phyloP scores from a whole-genome alignment of 2,797 vertebrate genomes.

The Lophotriccus pileatus region DNA sequence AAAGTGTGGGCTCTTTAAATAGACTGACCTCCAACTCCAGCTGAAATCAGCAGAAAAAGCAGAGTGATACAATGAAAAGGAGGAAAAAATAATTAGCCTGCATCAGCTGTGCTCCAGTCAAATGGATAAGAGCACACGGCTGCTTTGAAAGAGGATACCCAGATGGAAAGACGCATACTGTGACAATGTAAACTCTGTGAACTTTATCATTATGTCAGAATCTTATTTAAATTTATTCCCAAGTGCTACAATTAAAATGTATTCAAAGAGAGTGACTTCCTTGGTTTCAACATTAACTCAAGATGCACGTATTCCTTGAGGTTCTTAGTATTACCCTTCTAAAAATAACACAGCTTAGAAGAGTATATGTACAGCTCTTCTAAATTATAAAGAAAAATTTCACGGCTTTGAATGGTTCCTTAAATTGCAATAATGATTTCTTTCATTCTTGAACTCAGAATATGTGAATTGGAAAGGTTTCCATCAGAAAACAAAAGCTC shows the following conservation, averaged over 20 bases:
- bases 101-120: constrained; percentile 42
- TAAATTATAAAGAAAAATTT: background rate
- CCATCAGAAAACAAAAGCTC: background rate
- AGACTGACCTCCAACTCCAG: constrained; percentile 32
- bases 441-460: background rate
- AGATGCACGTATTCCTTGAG: background rate
- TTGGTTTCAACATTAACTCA: background rate
- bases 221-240: background rate
- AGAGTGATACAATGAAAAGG: background rate
- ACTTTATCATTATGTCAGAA: background rate
- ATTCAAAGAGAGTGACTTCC: background rate
- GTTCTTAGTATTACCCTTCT: background rate
- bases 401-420: background rate
- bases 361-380: background rate
- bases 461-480: background rate
- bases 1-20: constrained; percentile 35
- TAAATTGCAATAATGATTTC: background rate
- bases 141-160: constrained; percentile 2
- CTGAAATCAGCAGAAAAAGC: constrained; percentile 44
- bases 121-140: constrained; percentile 1
- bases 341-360: background rate
- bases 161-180: background rate
- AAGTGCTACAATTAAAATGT: background rate
- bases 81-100: constrained; percentile 17
- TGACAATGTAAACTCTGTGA: background rate